Evolutionary conservation across 35 echinoderm and acorn worm genomes (phyloP), one percentile per base, ranked within the genome.

Genomic region (Diadema setosum): DNA sequence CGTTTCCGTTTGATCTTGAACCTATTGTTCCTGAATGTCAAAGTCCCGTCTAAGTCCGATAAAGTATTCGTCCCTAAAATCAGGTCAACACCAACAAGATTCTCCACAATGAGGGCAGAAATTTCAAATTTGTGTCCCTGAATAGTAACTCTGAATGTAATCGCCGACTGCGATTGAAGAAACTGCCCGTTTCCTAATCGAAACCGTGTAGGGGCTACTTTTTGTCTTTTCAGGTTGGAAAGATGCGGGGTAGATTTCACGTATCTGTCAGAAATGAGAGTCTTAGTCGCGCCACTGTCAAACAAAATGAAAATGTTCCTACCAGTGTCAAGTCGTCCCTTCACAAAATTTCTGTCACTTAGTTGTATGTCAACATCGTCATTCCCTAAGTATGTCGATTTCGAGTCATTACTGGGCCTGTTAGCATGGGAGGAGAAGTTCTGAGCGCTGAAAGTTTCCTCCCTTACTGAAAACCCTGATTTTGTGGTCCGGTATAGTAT

Each of bases 41-140:
- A n/a, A n/a, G n/a, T n/a, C n/a, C n/a, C n/a, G n/a, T n/a, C n/a
- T n/a, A n/a, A n/a, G n/a, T n/a, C n/a, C n/a, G n/a, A n/a, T n/a
- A n/a, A n/a, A n/a, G n/a, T n/a, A n/a, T n/a, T n/a, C n/a, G n/a
- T n/a, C n/a, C n/a, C n/a, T n/a, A n/a, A n/a, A n/a, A n/a, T n/a
- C n/a, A n/a, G n/a, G n/a, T n/a, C n/a, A n/a, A n/a, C n/a, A n/a
- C n/a, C n/a, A n/a, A n/a, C n/a, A n/a, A n/a, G n/a, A n/a, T n/a
- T n/a, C n/a, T n/a, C n/a, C n/a, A n/a, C n/a, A n/a, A n/a, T n/a
- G n/a, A n/a, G n/a, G n/a, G n/a, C n/a, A n/a, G n/a, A 36, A 80
- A 80, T 37, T 80, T 80, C 74, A 41, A 80, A 80, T 40, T 80
- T 45, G 42, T 80, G 24, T 12, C 74, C 74, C 33, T 80, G 74